These are phyloP conservation scores for Drosophila falleni DNA, from an alignment of 2,888 invertebrate species.

Conservation along the genomic window DNA sequence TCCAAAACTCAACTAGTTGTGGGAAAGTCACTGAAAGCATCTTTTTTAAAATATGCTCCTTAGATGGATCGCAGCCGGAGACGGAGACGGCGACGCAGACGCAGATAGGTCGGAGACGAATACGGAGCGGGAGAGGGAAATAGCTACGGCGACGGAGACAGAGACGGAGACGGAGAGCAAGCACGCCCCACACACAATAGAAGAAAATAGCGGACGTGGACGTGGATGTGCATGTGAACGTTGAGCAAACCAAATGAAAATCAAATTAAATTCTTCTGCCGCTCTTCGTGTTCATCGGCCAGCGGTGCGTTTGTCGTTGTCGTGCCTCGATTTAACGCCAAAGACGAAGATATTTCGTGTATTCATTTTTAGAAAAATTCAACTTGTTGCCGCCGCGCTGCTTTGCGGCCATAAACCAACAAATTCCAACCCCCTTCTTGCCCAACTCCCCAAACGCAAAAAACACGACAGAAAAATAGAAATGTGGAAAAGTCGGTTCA, in stretches of 20 bases:
- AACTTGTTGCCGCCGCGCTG: conserved; percentile 72
- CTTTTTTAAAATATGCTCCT: conserved; percentile 84
- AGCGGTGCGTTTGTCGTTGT: conserved; percentile 64
- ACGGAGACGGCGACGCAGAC: conserved; percentile 36
- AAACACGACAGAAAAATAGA: conserved; percentile 29
- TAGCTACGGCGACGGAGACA: neutral
- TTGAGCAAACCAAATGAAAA: conserved; percentile 62
- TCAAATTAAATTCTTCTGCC: conserved; percentile 69
- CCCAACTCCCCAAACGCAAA: conserved; percentile 13
- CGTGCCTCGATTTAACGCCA: conserved; percentile 70
- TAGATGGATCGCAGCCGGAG: conserved; percentile 83
- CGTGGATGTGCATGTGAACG: conserved; percentile 26
- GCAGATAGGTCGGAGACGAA: conserved; percentile 3
- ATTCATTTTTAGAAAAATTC: conserved; percentile 80
- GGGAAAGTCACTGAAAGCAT: conserved; percentile 80
- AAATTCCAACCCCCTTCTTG: conserved; percentile 22
- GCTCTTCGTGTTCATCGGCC: conserved; percentile 51
- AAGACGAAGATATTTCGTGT: conserved; percentile 79
- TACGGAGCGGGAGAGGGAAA: conserved; percentile 11
- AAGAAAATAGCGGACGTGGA: conserved; percentile 49
- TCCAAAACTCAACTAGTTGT: conserved; percentile 85
- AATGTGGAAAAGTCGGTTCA: conserved; percentile 21
- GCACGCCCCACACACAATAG: conserved; percentile 74
- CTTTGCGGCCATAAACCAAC: conserved; percentile 64
- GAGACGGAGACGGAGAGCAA: conserved; percentile 48